These are phyloP conservation scores for Spea bombifrons DNA, from an alignment of 2,113 vertebrate species.

Conservation along the genomic window DNA sequence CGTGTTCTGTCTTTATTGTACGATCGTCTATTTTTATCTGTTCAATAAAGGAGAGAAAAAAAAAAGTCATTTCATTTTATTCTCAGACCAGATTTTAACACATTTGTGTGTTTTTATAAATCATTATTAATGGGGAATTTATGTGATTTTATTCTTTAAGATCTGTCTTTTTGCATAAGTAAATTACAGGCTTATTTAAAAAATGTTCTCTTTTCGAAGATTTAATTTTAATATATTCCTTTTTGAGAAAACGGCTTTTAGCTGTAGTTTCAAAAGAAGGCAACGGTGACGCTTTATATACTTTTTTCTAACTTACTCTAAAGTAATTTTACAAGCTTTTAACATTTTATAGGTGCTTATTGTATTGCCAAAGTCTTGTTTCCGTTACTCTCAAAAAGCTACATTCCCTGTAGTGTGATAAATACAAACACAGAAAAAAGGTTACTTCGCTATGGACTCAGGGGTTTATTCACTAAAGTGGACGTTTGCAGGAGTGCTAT, in stretches of 20 bases:
- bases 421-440: neutral
- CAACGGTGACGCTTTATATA: too few species aligned
- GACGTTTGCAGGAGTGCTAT: neutral
- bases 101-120: too few species aligned
- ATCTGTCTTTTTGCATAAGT: too few species aligned
- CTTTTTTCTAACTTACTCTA: constrained; percentile 3
- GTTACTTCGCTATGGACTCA: neutral
- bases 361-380: neutral
- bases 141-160: too few species aligned
- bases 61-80: neutral
- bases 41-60: constrained; percentile 3
- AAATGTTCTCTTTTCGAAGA: too few species aligned
- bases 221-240: too few species aligned
- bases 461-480: neutral
- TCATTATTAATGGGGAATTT: too few species aligned
- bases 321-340: constrained; percentile 12
- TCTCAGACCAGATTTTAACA: too few species aligned
- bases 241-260: too few species aligned
- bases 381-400: neutral
- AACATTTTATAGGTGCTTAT: constrained; percentile 21
- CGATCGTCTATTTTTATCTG: constrained; percentile 84
- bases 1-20: constrained; percentile 86
- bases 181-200: too few species aligned
- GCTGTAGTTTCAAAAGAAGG: too few species aligned
- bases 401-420: constrained; percentile 1